Base-by-base conservation (phyloP, 2,113 vertebrate genomes). In the Irena cyanogastra region DNA sequence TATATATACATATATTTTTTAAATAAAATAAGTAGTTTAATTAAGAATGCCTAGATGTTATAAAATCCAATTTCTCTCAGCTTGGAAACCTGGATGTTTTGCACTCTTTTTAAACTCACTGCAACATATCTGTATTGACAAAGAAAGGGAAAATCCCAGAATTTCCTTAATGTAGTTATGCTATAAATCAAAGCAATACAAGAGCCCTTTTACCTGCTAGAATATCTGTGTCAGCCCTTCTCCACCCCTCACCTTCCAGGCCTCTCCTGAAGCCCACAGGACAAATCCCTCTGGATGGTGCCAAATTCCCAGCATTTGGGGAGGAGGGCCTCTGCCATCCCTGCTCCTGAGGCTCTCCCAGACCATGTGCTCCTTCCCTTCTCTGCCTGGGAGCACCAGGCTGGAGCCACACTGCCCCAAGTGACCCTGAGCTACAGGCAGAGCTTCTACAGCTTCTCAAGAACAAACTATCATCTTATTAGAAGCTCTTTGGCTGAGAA, bases 351-450 rank as follows among this genome's bases (percentile, higher is more conserved):
- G 42, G 47, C 39, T 54, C 30, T 63, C 9, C 28, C 47, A 10
- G 42, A 13, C n/a, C n/a, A 6, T 18, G 11, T 41, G 7, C 52
- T 26, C 41, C 27, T 60, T 47, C 31, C 59, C n/a, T 71, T 19
- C 13, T 14, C 22, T 30, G 24, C 39, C 10, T 52, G 41, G 61
- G 21, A 63, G 8, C 2, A 6, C 12, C 59, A 60, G 33, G 4
- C 3, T 14, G 1, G 0, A 69, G 44, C 49, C 52, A 31, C 3
- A 2, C 61, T 41, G 42, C 35, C 45, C 24, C 16, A 2, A 16
- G 13, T 0, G 30, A 30, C 24, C 10, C 18, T 2, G 8, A 66
- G 6, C 27, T 13, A 8, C 0, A 4, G 50, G 15, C 35, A 39
- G 26, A 27, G 19, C 15, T 8, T 52, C 27, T 2, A 26, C 33